These are phyloP conservation scores for Drosophila sordidula DNA, from an alignment of 2,888 invertebrate species.

Conservation along the genomic window DNA sequence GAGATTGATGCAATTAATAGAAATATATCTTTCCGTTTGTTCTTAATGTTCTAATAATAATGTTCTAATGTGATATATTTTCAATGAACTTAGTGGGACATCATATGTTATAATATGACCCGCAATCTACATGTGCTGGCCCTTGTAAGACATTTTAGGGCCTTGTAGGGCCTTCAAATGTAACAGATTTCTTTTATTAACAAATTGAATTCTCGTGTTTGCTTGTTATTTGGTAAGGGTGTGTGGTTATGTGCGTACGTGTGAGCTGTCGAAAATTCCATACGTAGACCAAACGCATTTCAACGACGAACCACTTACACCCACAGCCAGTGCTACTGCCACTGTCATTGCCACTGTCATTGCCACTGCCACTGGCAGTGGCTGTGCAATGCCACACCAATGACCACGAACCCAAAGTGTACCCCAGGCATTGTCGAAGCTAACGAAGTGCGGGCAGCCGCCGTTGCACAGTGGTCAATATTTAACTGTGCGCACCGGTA, in stretches of 20 bases:
- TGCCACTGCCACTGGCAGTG: constrained; percentile 25
- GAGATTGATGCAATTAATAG: background rate
- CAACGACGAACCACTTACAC: constrained; percentile 33
- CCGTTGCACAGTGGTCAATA: constrained; percentile 18
- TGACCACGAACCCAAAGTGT: constrained; percentile 39
- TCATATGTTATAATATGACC: no score
- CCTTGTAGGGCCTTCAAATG: constrained; percentile 20
- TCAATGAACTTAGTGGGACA: no score
- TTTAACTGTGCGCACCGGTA: background rate
- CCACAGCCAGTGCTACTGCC: constrained; percentile 6
- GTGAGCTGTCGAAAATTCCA: constrained; percentile 45
- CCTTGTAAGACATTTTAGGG: background rate
- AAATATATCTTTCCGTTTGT: background rate
- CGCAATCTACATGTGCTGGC: no score
- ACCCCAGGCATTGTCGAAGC: constrained; percentile 31
- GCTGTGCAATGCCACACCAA: constrained; percentile 19
- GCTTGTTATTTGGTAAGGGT: constrained; percentile 18
- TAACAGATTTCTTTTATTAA: constrained; percentile 50
- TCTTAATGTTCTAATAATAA: no score
- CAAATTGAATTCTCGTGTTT: constrained; percentile 71
- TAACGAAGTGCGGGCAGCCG: constrained; percentile 58
- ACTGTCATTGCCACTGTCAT: constrained; percentile 20
- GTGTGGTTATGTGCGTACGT: constrained; percentile 14
- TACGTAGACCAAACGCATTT: constrained; percentile 23
- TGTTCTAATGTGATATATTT: no score